Percentiles rank a stretch among this genome's conserved stretches.
Conservation (phyloP, 2,888 invertebrate species). For the Thyatira batis region DNA sequence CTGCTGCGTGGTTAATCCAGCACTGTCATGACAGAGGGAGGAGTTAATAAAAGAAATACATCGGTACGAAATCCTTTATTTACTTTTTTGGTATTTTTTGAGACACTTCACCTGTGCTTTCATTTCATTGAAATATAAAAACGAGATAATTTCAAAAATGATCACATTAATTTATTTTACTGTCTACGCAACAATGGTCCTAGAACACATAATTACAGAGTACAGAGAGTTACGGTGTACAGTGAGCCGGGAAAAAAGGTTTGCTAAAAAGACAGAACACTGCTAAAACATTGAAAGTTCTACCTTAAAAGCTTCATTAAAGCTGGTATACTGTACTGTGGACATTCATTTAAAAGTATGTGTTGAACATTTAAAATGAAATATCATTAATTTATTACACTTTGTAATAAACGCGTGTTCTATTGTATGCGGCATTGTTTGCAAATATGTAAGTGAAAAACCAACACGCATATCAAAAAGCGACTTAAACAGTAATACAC, state of each 20-base stretch:
- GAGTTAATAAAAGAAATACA: slow-evolving; percentile 37
- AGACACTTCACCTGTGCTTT: slow-evolving; percentile 62
- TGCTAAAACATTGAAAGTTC: neutral
- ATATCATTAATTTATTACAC: neutral
- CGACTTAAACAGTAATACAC: neutral
- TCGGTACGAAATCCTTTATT: slow-evolving; percentile 75
- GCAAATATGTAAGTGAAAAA: neutral
- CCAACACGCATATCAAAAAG: neutral
- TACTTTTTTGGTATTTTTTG: slow-evolving; percentile 75
- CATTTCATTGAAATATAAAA: slow-evolving; percentile 57
- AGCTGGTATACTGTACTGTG: neutral
- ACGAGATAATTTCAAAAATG: slow-evolving; percentile 14
- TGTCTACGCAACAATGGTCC: neutral
- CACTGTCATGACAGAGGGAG: no score
- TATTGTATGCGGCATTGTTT: no score
- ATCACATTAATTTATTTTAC: slow-evolving; percentile 16
- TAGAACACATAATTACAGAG: neutral
- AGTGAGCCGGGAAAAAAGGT: neutral
- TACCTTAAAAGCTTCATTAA: neutral
- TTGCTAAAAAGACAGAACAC: neutral
- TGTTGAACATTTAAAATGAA: neutral
- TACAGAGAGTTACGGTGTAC: neutral
- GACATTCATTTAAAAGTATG: neutral
- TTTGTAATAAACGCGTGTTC: neutral
- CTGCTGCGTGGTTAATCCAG: no score